Conservation (phyloP, 2,113 vertebrate species). For the Sminthopsis crassicaudata region DNA sequence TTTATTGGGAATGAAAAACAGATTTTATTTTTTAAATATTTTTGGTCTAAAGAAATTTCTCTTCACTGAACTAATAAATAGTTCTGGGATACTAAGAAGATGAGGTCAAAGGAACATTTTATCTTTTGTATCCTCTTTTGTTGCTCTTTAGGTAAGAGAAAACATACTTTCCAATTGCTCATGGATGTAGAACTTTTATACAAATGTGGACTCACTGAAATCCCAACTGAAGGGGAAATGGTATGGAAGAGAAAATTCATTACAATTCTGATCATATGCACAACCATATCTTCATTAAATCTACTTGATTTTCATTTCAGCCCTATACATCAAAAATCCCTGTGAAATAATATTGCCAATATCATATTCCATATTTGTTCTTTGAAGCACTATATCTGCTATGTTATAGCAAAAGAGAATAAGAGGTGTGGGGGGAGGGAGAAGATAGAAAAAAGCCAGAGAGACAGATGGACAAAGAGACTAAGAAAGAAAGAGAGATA, state of each 20-base stretch:
- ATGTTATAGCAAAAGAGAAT: too few species aligned
- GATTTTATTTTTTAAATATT: background rate
- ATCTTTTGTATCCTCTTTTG: background rate
- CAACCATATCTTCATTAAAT: background rate
- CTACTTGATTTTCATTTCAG: background rate
- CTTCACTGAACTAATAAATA: background rate
- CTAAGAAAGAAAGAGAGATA: too few species aligned
- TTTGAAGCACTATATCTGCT: background rate
- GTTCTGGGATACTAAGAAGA: background rate
- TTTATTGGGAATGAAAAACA: slow-evolving; percentile 25
- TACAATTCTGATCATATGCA: background rate
- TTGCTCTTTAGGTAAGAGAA: background rate
- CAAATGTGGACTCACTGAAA: background rate
- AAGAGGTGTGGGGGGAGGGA: too few species aligned
- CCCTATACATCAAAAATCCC: background rate
- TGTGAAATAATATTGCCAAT: background rate
- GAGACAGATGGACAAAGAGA: too few species aligned
- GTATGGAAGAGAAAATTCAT: background rate
- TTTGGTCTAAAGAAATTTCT: background rate
- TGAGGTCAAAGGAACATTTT: background rate
- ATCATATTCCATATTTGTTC: background rate
- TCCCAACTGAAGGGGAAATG: background rate
- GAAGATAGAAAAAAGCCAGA: too few species aligned
- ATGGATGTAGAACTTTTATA: background rate
- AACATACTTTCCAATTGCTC: background rate